phyloP scores from a whole-genome alignment of 1,140 invertebrate genomes.

The Ladona fulva region DNA sequence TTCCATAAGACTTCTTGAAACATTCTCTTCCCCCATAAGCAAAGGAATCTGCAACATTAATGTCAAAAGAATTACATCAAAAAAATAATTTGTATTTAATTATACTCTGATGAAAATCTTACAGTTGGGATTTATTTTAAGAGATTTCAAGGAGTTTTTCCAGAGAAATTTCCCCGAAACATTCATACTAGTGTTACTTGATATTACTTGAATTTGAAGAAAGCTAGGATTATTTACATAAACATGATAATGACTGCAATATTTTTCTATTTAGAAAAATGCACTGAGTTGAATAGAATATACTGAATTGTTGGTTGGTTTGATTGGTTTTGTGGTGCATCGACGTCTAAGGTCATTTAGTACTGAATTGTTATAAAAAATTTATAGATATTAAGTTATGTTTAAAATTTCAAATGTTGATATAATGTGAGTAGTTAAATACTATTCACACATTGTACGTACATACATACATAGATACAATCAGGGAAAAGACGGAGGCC shows the following conservation, averaged over 20 bases:
- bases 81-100: background rate
- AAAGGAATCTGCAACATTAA: background rate
- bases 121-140: background rate
- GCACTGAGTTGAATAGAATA: background rate
- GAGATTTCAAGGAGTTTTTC: background rate
- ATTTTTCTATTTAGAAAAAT: background rate
- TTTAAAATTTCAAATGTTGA: too few relatives aligned
- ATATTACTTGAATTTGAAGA: background rate
- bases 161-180: background rate
- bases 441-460: too few relatives aligned
- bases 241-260: too few relatives aligned
- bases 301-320: background rate
- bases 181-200: background rate
- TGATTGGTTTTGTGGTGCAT: too few relatives aligned
- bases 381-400: too few relatives aligned
- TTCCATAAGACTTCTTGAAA: background rate
- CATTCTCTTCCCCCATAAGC: background rate
- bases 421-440: too few relatives aligned
- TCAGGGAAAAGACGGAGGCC: too few relatives aligned
- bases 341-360: too few relatives aligned
- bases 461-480: too few relatives aligned
- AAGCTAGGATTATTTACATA: background rate
- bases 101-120: background rate
- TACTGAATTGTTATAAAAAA: too few relatives aligned
- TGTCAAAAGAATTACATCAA: background rate